Evolutionary conservation across 2,888 invertebrate genomes (phyloP).

Genomic region (Tetranychus truncatus): DNA sequence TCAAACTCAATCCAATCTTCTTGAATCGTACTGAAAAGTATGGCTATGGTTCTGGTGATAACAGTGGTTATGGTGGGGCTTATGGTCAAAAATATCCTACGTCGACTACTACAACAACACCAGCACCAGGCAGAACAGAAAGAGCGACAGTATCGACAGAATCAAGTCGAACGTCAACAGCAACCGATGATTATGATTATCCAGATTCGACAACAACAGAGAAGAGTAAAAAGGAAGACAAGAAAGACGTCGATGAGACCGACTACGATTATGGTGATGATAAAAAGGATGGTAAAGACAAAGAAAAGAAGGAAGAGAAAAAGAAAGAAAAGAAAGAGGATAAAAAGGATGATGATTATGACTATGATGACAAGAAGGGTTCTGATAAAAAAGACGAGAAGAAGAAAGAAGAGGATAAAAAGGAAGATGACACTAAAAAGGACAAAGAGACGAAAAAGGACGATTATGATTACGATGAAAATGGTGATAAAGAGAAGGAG

Average conservation of each 20-base stretch:
- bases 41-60: background rate
- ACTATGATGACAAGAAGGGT: background rate
- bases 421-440: background rate
- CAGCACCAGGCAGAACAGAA: background rate
- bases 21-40: conserved; percentile 5
- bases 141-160: background rate
- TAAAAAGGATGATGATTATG: background rate
- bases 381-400: background rate
- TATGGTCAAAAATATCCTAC: conserved; percentile 6
- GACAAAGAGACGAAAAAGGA: background rate
- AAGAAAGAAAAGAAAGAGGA: background rate
- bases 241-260: background rate
- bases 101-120: background rate
- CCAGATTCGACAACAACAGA: background rate
- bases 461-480: background rate
- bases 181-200: background rate
- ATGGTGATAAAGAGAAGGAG: background rate
- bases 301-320: background rate
- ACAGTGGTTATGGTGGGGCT: conserved; percentile 8
- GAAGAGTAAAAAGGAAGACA: background rate
- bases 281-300: background rate
- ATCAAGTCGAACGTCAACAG: background rate
- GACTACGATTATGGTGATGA: conserved; percentile 6
- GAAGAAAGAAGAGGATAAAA: background rate
- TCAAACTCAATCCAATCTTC: conserved; percentile 5